Percentiles rank a stretch among this genome's conserved stretches.
Evolutionary conservation across 2,888 invertebrate species (phyloP).

Genomic region (Vannuccia rotundouncinata): DNA sequence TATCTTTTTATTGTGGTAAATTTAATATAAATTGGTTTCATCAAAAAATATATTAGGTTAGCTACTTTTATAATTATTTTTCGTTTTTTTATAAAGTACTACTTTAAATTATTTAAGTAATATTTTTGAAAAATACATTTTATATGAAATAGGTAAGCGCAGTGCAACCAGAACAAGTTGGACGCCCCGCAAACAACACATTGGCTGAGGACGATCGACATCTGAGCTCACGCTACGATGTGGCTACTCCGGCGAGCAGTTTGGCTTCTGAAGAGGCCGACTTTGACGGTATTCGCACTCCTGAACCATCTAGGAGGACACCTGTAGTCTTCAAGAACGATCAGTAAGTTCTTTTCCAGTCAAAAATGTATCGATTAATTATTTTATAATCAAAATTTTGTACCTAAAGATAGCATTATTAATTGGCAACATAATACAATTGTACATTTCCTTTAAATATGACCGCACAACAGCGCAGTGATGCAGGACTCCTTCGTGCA

Average conservation of each 20-base stretch:
- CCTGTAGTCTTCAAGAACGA: not conserved
- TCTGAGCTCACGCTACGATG: not conserved
- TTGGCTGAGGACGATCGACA: not conserved
- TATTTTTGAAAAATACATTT: not conserved
- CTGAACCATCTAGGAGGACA: not conserved
- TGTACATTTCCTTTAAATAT: not conserved
- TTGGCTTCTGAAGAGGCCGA: not conserved
- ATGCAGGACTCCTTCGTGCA: not conserved
- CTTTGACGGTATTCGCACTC: not conserved
- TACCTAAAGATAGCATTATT: not conserved
- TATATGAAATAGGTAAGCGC: not conserved
- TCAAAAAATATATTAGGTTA: not conserved
- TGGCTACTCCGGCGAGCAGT: not conserved
- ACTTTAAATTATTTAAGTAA: not conserved
- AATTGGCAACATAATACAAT: not conserved
- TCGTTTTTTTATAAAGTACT: too few relatives aligned
- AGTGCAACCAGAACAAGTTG: not conserved
- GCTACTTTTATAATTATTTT: too few relatives aligned
- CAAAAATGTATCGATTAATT: too few relatives aligned
- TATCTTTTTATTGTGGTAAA: not conserved
- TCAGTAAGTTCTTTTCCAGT: not conserved
- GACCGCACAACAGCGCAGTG: not conserved
- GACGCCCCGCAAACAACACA: not conserved
- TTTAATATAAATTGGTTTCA: not conserved
- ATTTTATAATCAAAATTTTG: not conserved